These are phyloP conservation scores for Druon quercuslanigerum DNA, from an alignment of 1,140 invertebrate genomes.

Conservation along the genomic window DNA sequence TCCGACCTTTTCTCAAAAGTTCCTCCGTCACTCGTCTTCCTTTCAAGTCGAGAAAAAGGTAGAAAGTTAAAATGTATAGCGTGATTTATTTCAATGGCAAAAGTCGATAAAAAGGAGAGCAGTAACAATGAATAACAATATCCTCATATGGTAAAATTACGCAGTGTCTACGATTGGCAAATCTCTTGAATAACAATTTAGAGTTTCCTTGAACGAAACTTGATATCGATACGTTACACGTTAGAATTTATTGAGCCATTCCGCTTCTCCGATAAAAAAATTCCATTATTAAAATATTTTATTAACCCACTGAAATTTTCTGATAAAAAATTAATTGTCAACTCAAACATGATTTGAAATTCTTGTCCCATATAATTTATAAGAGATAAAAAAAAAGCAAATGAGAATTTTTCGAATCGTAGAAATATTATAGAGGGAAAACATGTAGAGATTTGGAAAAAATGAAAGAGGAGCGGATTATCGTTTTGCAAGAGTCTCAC, in stretches of 20 bases:
- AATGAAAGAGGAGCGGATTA: slow-evolving; percentile 29
- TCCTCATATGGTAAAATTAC: slow-evolving; percentile 65
- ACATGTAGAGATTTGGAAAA: no score
- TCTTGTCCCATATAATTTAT: no score
- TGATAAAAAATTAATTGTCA: no score
- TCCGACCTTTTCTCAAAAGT: slow-evolving; percentile 39
- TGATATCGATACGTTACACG: slow-evolving; percentile 39
- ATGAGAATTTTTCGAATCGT: no score
- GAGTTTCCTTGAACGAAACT: slow-evolving; percentile 64
- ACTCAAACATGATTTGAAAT: no score
- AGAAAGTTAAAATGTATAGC: slow-evolving; percentile 63
- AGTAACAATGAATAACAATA: slow-evolving; percentile 72
- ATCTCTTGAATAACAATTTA: slow-evolving; percentile 70
- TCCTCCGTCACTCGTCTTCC: slow-evolving; percentile 50
- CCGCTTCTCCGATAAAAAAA: not conserved
- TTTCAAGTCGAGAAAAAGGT: slow-evolving; percentile 57
- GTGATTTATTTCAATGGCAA: slow-evolving; percentile 66
- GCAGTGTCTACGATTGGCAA: slow-evolving; percentile 70
- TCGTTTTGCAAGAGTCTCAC: slow-evolving; percentile 63
- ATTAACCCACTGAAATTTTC: no score
- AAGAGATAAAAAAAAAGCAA: no score
- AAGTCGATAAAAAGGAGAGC: slow-evolving; percentile 70
- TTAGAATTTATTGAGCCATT: not conserved
- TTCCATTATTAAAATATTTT: no score
- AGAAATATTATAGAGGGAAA: no score